These are phyloP conservation scores for Hemithea aestivaria DNA, from an alignment of 2,888 invertebrate genomes.

Conservation along the genomic window DNA sequence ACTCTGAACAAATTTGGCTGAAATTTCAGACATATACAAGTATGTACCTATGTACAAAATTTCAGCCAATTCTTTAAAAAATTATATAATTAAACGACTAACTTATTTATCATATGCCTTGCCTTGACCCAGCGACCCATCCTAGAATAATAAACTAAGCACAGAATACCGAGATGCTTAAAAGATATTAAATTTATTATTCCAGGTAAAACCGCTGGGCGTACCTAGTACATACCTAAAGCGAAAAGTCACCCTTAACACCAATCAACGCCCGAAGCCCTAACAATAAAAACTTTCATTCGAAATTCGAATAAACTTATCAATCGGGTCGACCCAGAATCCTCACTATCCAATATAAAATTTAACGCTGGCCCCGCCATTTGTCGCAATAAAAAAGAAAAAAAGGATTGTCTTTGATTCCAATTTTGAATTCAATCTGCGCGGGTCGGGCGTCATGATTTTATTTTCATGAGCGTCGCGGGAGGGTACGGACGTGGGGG, in stretches of 20 bases:
- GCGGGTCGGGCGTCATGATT: slow-evolving; percentile 71
- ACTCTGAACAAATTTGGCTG: too few relatives aligned
- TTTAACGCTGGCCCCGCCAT: slow-evolving; percentile 63
- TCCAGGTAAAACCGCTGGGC: too few relatives aligned
- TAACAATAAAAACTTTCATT: slow-evolving; percentile 22
- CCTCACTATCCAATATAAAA: slow-evolving; percentile 57
- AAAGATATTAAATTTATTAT: too few relatives aligned
- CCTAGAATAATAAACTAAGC: too few relatives aligned
- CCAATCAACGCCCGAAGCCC: slow-evolving; percentile 13
- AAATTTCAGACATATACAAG: too few relatives aligned
- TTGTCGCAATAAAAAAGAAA: slow-evolving; percentile 64
- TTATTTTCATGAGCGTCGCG: slow-evolving; percentile 75
- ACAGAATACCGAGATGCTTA: too few relatives aligned
- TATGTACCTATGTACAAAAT: too few relatives aligned
- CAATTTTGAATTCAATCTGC: slow-evolving; percentile 76
- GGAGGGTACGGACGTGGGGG: slow-evolving; percentile 44
- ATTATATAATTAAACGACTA: too few relatives aligned
- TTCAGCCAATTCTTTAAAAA: too few relatives aligned
- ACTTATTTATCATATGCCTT: too few relatives aligned
- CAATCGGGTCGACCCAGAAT: slow-evolving; percentile 3
- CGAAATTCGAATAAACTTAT: slow-evolving; percentile 10
- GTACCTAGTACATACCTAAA: slow-evolving; percentile 2
- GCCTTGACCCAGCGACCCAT: too few relatives aligned
- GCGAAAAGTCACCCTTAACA: slow-evolving; percentile 15
- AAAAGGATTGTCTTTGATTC: slow-evolving; percentile 74